Evolutionary conservation across 2,113 vertebrate genomes (phyloP).

Genomic region (Saguinus imperator): DNA sequence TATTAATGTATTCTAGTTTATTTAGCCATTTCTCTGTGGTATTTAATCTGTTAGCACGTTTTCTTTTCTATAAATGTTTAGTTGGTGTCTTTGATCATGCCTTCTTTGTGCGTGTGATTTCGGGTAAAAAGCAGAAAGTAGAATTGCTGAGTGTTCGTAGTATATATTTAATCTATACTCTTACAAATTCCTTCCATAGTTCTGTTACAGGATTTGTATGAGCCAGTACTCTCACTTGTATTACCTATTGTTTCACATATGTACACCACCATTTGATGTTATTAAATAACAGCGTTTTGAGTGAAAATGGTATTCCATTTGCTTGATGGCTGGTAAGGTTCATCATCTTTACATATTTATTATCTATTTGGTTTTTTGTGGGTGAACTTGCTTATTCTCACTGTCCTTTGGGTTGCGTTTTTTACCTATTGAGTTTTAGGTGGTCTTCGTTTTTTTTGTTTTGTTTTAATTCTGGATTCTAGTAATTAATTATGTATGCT

Average conservation of each 20-base stretch:
- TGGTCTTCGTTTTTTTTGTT: background rate
- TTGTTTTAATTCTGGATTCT: slow-evolving; percentile 36
- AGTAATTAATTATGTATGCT: slow-evolving; percentile 27
- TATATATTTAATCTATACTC: background rate
- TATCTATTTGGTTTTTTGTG: background rate
- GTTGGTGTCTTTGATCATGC: background rate
- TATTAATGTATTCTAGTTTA: slow-evolving; percentile 22
- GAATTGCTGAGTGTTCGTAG: background rate
- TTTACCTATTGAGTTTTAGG: slow-evolving; percentile 13
- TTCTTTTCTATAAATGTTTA: slow-evolving; percentile 36
- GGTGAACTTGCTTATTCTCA: background rate
- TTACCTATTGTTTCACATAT: background rate
- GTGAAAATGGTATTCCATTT: background rate
- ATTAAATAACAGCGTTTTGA: background rate
- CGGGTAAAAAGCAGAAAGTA: background rate
- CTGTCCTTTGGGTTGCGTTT: background rate
- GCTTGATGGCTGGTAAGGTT: background rate
- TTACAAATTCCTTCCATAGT: background rate
- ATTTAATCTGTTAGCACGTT: slow-evolving; percentile 41
- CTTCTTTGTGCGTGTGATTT: background rate
- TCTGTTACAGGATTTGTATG: background rate
- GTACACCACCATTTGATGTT: background rate
- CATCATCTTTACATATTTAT: background rate
- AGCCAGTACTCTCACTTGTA: background rate
- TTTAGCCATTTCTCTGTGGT: slow-evolving; percentile 44